Conservation (phyloP, 2,797 vertebrate species). For the Cryptoprocta ferox region DNA sequence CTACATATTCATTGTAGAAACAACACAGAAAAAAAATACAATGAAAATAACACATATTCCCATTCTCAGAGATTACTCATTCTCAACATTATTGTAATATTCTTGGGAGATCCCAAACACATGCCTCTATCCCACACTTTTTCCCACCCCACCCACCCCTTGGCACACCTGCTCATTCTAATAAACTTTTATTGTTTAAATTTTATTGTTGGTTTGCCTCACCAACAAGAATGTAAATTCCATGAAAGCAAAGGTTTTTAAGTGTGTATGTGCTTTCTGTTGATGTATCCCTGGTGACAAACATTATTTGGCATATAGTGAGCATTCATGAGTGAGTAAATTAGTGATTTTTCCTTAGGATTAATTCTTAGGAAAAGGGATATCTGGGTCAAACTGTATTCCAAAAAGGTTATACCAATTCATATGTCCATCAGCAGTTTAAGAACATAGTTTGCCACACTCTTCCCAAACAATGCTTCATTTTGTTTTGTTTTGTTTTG, state of each 20-base stretch:
- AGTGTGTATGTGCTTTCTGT: neutral
- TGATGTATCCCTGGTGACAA: neutral
- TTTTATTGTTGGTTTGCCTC: neutral
- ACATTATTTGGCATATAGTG: neutral
- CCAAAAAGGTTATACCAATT: neutral
- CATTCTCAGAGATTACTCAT: neutral
- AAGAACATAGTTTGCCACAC: neutral
- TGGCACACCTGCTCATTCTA: neutral
- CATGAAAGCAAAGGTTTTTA: neutral
- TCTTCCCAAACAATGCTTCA: neutral
- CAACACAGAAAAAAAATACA: constrained; percentile 1
- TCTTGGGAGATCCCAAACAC: neutral
- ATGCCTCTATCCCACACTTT: neutral
- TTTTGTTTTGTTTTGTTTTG: neutral
- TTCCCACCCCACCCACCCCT: neutral
- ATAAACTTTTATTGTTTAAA: neutral
- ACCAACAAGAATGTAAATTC: neutral
- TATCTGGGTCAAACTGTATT: constrained; percentile 1
- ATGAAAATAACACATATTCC: neutral
- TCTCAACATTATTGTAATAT: neutral
- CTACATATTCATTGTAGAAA: neutral
- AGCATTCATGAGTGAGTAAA: neutral
- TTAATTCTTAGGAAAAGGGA: constrained; percentile 25
- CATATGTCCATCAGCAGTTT: neutral
- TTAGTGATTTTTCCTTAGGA: neutral